A percentile compares a stretch with the other conserved stretches of the same genome.
Evolutionary conservation across 2,888 invertebrate genomes (phyloP).

Genomic region (Serrognathus titanus): DNA sequence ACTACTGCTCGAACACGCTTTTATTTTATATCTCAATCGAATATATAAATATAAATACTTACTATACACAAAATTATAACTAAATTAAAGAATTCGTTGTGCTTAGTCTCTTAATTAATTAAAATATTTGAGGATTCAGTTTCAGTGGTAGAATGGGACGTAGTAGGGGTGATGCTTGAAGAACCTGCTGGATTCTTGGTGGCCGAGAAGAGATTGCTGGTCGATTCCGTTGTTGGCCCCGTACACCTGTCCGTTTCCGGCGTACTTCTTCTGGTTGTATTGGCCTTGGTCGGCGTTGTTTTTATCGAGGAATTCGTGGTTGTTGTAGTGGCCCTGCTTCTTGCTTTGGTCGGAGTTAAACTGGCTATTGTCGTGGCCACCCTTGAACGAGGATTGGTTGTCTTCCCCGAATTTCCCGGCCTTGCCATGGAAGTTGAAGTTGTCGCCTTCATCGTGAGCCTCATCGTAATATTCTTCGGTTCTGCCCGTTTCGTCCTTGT

Average conservation of each 20-base stretch:
- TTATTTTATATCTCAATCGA: no score
- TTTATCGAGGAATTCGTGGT: constrained; percentile 56
- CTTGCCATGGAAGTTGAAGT: constrained; percentile 56
- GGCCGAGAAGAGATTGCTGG: constrained; percentile 59
- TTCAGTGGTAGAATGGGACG: constrained; percentile 1
- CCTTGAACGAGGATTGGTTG: constrained; percentile 56
- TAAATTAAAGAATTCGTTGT: no score
- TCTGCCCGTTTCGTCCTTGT: constrained; percentile 65
- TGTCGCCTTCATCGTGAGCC: constrained; percentile 61
- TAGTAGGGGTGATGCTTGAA: constrained; percentile 54
- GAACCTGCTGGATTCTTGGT: constrained; percentile 58
- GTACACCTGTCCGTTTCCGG: constrained; percentile 56
- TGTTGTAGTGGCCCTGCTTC: constrained; percentile 58
- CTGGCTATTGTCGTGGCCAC: constrained; percentile 58
- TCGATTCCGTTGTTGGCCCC: constrained; percentile 61
- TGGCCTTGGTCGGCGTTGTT: constrained; percentile 60
- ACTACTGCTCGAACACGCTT: no score
- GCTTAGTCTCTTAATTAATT: no score
- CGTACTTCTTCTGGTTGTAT: constrained; percentile 58
- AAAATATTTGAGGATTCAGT: neutral
- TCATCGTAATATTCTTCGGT: constrained; percentile 65
- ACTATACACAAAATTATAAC: no score
- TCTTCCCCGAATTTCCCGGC: constrained; percentile 59
- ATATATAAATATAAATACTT: no score
- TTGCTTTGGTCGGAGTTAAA: constrained; percentile 57